phyloP scores from a whole-genome alignment of 2,888 invertebrate species.

The Perizoma flavofasciatum region DNA sequence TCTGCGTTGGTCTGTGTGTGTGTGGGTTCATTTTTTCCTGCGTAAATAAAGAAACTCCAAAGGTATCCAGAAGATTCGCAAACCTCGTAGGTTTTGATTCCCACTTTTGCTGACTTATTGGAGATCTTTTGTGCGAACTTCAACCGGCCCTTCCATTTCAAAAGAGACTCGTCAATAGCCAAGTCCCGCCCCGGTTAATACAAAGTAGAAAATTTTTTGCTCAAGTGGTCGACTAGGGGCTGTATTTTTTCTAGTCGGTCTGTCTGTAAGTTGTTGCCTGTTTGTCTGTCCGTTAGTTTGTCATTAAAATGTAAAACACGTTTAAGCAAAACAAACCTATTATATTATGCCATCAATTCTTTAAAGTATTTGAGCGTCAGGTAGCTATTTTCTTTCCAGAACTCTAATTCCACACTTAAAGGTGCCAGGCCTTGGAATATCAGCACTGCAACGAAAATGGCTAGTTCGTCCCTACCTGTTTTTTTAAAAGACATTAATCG shows the following conservation, averaged over 20 bases:
- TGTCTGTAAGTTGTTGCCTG: neutral
- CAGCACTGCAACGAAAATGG: neutral
- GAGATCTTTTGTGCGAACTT: slow-evolving; percentile 10
- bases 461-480: neutral
- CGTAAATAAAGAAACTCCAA: neutral
- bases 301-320: neutral
- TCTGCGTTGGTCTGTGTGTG: too few species aligned
- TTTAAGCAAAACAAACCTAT: neutral
- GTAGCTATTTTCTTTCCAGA: neutral
- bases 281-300: too few species aligned
- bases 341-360: neutral
- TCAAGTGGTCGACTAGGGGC: too few species aligned
- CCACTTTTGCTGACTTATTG: slow-evolving; percentile 10
- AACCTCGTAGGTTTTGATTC: slow-evolving; percentile 20
- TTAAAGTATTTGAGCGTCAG: neutral
- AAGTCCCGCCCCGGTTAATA: slow-evolving; percentile 1
- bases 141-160: slow-evolving; percentile 17
- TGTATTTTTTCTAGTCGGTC: neutral
- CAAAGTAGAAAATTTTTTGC: too few species aligned
- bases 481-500: too few species aligned
- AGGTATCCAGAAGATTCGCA: slow-evolving; percentile 23
- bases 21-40: neutral
- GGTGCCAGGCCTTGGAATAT: neutral
- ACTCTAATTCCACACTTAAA: neutral
- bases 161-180: slow-evolving; percentile 17